Base-by-base conservation (phyloP, 2,888 invertebrate genomes). In the Phortica magna region DNA sequence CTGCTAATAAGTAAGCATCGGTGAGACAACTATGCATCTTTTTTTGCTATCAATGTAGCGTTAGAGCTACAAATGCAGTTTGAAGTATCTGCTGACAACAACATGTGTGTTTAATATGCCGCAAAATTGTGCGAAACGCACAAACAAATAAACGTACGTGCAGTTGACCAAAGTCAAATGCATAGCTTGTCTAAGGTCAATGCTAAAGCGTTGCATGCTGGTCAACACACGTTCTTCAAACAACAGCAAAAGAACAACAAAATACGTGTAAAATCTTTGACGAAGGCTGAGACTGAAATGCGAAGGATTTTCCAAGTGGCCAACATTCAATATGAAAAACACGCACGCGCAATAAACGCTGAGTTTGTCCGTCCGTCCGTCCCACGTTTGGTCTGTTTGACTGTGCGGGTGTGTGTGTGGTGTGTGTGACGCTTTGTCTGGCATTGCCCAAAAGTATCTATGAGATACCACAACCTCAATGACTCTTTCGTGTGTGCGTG, bases 61-160 rank as follows among this genome's bases (percentile, higher is more conserved):
- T n/a, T n/a, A n/a, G n/a, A n/a, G n/a, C n/a, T 17, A 31, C 31
- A 31, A 31, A 2, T 31, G 31, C 31, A 31, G 31, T 31, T 31
- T 31, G 31, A 31, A 31, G 31, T 31, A 31, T 31, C 31, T 59
- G 59, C 17, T 59, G 19, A 5, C 61, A 19, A 61, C 61, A 17
- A 41, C 59, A 72, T 71, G 71, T 77, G 61, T 77, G 74, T 74
- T 77, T 72, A 77, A 74, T 74, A 74, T 70, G 64, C 77, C 72
- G 41, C 65, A 57, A 61, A 68, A 48, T 43, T 57, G 61, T 64
- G 55, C 53, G 71, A 73, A 74, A 72, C 70, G 72, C 48, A 48
- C 59, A 67, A 48, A 42, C 57, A n/a, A 14, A 12, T 2, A 48
- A 22, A 39, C 48, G 48, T 48, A 14, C 48, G 48, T 48, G 48